phyloP scores from a whole-genome alignment of 2,797 vertebrate genomes.

The Clarias fuscus region DNA sequence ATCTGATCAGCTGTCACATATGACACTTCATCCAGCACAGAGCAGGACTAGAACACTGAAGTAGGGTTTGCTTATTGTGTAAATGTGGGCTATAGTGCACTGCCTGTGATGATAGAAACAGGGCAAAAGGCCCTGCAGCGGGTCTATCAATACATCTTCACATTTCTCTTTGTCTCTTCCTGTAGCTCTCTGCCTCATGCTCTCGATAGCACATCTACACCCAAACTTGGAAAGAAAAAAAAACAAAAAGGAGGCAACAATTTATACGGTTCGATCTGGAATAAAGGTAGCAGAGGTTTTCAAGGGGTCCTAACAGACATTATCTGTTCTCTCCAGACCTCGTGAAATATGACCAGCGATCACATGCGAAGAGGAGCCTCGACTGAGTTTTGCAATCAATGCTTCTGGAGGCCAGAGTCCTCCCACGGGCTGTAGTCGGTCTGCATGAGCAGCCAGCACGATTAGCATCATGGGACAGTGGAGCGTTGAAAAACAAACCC shows the following conservation, averaged over 20 bases:
- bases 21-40: conserved; percentile 39
- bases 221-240: conserved; percentile 14
- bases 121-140: conserved; percentile 57
- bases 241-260: not conserved
- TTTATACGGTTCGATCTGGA: conserved; percentile 25
- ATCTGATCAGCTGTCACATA: conserved; percentile 54
- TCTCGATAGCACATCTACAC: conserved; percentile 31
- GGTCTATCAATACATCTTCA: conserved; percentile 64
- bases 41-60: conserved; percentile 24
- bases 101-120: conserved; percentile 37
- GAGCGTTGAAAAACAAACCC: conserved; percentile 58
- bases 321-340: conserved; percentile 36
- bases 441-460: conserved; percentile 55
- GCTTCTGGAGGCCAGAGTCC: conserved; percentile 55
- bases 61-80: conserved; percentile 26
- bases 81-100: conserved; percentile 29
- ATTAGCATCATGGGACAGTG: conserved; percentile 57
- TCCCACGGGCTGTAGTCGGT: conserved; percentile 54
- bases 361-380: conserved; percentile 35
- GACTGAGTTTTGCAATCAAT: conserved; percentile 53
- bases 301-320: conserved; percentile 12
- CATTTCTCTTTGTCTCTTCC: conserved; percentile 22
- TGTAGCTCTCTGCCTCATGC: conserved; percentile 7
- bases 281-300: conserved; percentile 24
- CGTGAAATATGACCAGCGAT: conserved; percentile 46